Evolutionary conservation across 2,797 vertebrate species (phyloP).

Genomic region (Trichosurus vulpecula): DNA sequence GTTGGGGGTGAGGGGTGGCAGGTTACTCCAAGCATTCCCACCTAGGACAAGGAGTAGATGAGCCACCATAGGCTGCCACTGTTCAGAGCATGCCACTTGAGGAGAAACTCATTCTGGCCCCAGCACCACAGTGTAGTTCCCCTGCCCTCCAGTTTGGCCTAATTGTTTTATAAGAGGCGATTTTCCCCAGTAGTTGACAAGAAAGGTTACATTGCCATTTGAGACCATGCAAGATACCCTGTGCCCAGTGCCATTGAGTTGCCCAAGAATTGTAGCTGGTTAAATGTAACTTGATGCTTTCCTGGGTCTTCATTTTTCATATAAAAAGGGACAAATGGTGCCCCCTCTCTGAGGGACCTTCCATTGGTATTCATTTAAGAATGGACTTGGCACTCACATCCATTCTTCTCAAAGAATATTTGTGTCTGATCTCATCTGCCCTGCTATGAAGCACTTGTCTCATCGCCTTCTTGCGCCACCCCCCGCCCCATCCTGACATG

Average conservation of each 20-base stretch:
- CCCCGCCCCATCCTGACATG: constrained; percentile 36
- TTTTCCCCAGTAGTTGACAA: constrained; percentile 55
- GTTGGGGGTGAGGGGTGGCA: constrained; percentile 19
- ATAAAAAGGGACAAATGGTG: constrained; percentile 76
- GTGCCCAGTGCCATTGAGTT: constrained; percentile 73
- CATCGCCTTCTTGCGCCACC: constrained; percentile 64
- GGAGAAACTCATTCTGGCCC: constrained; percentile 47
- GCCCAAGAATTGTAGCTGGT: constrained; percentile 77
- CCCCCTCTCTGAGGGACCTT: constrained; percentile 74
- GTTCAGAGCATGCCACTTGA: constrained; percentile 51
- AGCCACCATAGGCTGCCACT: constrained; percentile 64
- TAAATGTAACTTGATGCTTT: constrained; percentile 76
- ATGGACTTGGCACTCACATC: constrained; percentile 81
- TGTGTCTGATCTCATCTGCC: constrained; percentile 82
- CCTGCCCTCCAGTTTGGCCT: constrained; percentile 33
- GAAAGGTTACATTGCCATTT: constrained; percentile 61
- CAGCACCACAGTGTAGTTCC: constrained; percentile 16
- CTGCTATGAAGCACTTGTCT: constrained; percentile 79
- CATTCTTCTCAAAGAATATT: constrained; percentile 78
- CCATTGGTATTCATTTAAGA: constrained; percentile 78
- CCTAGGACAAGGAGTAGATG: constrained; percentile 4
- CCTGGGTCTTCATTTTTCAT: constrained; percentile 75
- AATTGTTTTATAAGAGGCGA: constrained; percentile 34
- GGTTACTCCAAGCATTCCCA: background rate
- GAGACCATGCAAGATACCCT: constrained; percentile 61